Conservation (phyloP, 1,140 invertebrate species). For the Tetranychus urticae region DNA sequence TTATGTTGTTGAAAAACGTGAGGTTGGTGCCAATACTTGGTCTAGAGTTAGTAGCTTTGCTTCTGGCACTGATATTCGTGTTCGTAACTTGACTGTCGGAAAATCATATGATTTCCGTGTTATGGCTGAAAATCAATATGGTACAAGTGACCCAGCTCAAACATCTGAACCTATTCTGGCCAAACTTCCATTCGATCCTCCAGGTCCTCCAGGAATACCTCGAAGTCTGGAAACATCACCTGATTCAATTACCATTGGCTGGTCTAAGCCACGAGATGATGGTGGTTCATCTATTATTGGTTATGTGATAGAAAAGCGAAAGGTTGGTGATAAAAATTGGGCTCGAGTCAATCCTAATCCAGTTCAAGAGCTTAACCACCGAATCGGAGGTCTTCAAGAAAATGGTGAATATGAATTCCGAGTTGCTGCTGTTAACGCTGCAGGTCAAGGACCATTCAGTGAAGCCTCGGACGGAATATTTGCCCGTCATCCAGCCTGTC, state of each 20-base stretch:
- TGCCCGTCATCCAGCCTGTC: slow-evolving; percentile 4
- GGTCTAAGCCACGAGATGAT: slow-evolving; percentile 48
- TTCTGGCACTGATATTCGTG: slow-evolving; percentile 55
- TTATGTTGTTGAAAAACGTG: slow-evolving; percentile 86
- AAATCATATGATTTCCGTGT: slow-evolving; percentile 90
- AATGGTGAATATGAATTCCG: slow-evolving; percentile 86
- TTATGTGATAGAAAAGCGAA: slow-evolving; percentile 78
- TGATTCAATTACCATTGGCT: slow-evolving; percentile 79
- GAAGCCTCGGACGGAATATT: slow-evolving; percentile 44
- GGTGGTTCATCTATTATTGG: slow-evolving; percentile 83
- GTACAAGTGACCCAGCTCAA: slow-evolving; percentile 66
- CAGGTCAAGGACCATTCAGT: slow-evolving; percentile 76
- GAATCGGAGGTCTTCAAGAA: slow-evolving; percentile 19
- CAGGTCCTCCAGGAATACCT: slow-evolving; percentile 65
- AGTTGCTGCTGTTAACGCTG: slow-evolving; percentile 77
- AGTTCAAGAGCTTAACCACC: slow-evolving; percentile 29
- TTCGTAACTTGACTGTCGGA: slow-evolving; percentile 71
- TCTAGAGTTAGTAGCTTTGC: slow-evolving; percentile 71
- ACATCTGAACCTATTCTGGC: slow-evolving; percentile 69
- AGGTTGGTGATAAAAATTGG: slow-evolving; percentile 32
- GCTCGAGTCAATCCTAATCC: slow-evolving; percentile 29
- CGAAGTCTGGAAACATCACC: slow-evolving; percentile 82
- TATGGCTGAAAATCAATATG: slow-evolving; percentile 89
- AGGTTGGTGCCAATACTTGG: slow-evolving; percentile 55
- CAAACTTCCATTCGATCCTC: slow-evolving; percentile 94